phyloP scores from a whole-genome alignment of 2,888 invertebrate genomes.

The Strigamia crassipes region DNA sequence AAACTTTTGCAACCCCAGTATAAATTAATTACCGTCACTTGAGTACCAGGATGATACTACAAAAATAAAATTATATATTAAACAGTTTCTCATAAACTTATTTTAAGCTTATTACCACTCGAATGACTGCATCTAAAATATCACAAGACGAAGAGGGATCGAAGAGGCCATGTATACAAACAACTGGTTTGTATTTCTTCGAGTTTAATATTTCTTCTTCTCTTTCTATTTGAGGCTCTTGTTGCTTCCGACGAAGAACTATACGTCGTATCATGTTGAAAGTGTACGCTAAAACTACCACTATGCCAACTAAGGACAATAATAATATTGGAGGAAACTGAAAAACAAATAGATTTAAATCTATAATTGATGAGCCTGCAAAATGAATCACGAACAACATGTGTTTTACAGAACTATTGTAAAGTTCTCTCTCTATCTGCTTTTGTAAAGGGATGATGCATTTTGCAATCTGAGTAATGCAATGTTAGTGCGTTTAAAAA shows the following conservation, averaged over 20 bases:
- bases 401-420: neutral
- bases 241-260: slow-evolving; percentile 1
- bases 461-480: neutral
- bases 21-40: slow-evolving; percentile 20
- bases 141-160: neutral
- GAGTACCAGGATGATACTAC: slow-evolving; percentile 45
- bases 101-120: neutral
- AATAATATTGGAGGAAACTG: neutral
- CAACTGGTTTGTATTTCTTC: slow-evolving; percentile 24
- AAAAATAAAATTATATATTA: neutral
- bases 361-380: neutral
- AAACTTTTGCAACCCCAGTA: slow-evolving; percentile 40
- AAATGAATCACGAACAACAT: neutral
- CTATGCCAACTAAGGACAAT: neutral
- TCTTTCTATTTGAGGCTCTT: neutral
- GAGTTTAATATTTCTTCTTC: neutral
- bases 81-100: neutral
- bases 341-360: neutral
- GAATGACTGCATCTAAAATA: neutral
- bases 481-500: neutral
- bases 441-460: neutral
- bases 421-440: neutral
- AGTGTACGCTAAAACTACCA: neutral
- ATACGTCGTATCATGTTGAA: neutral
- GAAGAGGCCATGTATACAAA: slow-evolving; percentile 14